Evolutionary conservation across 2,113 vertebrate species (phyloP), one percentile per base, ranked within the genome.

Genomic region (Pangasianodon hypophthalmus): DNA sequence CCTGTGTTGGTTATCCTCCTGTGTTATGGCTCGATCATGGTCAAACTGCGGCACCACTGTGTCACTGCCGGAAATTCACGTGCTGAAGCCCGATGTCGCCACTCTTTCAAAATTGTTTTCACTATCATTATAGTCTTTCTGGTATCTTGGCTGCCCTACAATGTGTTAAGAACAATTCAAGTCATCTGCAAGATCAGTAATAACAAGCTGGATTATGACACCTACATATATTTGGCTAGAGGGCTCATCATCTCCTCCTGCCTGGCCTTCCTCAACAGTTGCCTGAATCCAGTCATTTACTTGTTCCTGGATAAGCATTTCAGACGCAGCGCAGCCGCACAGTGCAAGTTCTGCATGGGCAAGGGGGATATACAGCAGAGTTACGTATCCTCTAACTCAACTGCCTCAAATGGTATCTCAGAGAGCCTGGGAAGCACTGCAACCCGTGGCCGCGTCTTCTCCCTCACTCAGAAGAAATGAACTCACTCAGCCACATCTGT

Each of bases 131-230:
- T 93, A 13, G 94, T 95, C 52, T 98, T 98, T 75, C 91, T 97
- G 91, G 94, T 96, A 86, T 97, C 96, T 92, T 98, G 97, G 97
- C 90, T 97, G n/a, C 97, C 97, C 4, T 97, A 95, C 92, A 96
- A 96, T 60, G 46, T 94, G 11, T 96, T 97, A 89, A 97, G 96
- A 79, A 89, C 92, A 14, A 88, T 96, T 48, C 92, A 91, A 13
- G 91, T 96, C 21, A 87, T 94, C 87, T 92, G 86, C 0, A 73
- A 89, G 10, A 77, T 96, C 80, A 50, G 84, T 48, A 14, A 86
- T 0, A 24, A 9, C 4, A 4, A 90, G 1, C 87, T 94, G 0
- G 90, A 93, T 8, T 95, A 95, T 5, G 18, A 81, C 0, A 88
- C 77, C 0, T 44, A 90, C 73, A 84, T 48, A 41, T 83, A 85